Base-by-base conservation (phyloP, 2,888 invertebrate genomes). In the Cyclophora punctaria region DNA sequence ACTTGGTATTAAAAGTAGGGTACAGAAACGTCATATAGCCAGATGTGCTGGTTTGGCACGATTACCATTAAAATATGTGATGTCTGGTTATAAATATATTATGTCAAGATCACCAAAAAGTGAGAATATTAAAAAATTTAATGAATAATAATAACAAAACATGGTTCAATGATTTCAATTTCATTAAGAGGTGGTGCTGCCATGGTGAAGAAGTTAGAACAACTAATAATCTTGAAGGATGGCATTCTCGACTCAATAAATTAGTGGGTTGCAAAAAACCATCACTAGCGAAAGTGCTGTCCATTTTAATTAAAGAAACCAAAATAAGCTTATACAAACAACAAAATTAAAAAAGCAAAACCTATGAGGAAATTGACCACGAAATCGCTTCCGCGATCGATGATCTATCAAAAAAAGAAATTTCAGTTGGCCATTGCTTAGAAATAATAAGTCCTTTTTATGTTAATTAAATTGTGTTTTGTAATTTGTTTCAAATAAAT, bases 121-220 rank as follows among this genome's bases (percentile, higher is more conserved):
- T 46, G 48, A 48, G 5, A 4, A 45, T 35, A 44, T 53, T 45
- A 42, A 35, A 44, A 52, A 55, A 41, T 55, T 58, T 37, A 52
- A 55, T 49, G 45, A 35, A 7, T 53, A 50, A 48, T 47, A 45
- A n/a, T 35, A 47, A 51, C 48, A 35, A 45, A 44, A 52, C 46
- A 47, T 49, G 51, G 52, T 48, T 51, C 42, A 44, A 50, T 7
- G 43, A 52, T 37, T 41, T 47, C 35, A 41, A 47, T 34, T 56
- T 54, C 43, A 51, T 52, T 37, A 54, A 56, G 45, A 50, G 34
- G 41, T 51, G 55, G 50, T 50, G 55, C 48, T 57, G 49, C 44
- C 20, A 49, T 46, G 47, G 34, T 42, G 53, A 51, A 50, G 48
- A 50, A 45, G 47, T 55, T 40, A 20, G 57, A 20, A 55, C 6